Evolutionary conservation across 2,797 vertebrate species (phyloP).

Genomic region (Heliangelus exortis): DNA sequence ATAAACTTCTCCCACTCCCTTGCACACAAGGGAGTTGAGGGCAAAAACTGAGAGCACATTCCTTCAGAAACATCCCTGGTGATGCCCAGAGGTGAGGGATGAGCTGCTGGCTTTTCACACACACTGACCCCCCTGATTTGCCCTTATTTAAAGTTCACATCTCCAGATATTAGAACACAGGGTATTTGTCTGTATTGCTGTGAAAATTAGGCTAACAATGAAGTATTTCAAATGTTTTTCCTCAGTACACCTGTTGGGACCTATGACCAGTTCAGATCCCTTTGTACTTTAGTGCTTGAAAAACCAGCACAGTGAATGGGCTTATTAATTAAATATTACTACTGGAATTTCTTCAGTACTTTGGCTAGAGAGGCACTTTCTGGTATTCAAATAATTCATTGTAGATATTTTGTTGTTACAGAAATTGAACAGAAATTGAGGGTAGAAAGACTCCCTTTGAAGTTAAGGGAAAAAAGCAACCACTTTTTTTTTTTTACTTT

Average conservation of each 20-base stretch:
- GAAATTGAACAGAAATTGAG: background rate
- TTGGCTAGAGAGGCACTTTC: background rate
- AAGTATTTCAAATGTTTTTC: background rate
- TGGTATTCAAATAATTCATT: background rate
- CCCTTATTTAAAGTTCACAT: background rate
- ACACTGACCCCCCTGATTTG: background rate
- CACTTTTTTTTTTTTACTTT: background rate
- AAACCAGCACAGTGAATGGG: background rate
- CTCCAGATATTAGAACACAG: background rate
- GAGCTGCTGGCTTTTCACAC: constrained; percentile 11
- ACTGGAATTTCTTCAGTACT: background rate
- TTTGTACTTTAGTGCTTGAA: background rate
- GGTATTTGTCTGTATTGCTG: background rate
- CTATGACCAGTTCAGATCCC: accelerated
- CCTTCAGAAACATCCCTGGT: background rate
- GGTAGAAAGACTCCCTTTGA: background rate
- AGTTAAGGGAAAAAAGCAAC: background rate
- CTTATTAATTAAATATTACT: background rate
- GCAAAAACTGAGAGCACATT: constrained; percentile 29
- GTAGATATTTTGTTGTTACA: background rate
- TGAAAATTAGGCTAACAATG: background rate
- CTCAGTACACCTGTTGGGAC: background rate
- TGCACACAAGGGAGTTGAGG: background rate
- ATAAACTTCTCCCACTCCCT: background rate
- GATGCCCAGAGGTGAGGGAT: background rate